Evolutionary conservation across 2,113 vertebrate species (phyloP).

Genomic region (Motacilla tschutschensis): DNA sequence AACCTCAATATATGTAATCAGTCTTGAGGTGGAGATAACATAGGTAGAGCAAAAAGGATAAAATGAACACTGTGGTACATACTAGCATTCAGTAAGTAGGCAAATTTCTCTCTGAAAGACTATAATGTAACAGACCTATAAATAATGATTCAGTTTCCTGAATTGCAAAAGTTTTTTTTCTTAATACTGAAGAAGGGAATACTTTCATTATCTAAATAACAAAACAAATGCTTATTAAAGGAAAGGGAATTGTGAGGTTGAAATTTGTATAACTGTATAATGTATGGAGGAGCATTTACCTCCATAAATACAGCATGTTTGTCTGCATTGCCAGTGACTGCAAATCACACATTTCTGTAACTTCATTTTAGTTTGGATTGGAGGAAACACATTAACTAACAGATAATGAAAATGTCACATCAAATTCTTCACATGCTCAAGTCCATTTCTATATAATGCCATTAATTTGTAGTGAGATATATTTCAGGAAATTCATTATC

Average conservation of each 20-base stretch:
- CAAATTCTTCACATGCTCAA: neutral
- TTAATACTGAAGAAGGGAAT: neutral
- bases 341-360: neutral
- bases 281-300: neutral
- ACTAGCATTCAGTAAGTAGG: neutral
- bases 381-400: slow-evolving; percentile 8
- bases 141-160: neutral
- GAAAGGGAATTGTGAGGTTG: rapidly evolving
- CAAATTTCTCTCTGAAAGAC: neutral
- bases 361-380: neutral
- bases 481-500: slow-evolving; percentile 17
- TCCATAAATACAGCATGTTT: neutral
- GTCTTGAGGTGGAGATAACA: neutral
- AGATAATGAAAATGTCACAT: slow-evolving; percentile 14
- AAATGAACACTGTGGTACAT: neutral
- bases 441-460: neutral
- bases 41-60: neutral
- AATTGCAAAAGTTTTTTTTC: neutral
- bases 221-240: neutral
- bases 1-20: neutral
- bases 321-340: neutral
- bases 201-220: neutral
- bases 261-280: neutral
- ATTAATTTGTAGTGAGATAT: neutral
- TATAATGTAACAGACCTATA: neutral